A percentile compares a stretch with the other conserved stretches of the same genome.
Conservation (phyloP, 2,888 invertebrate species). For the Hymenopus coronatus region DNA sequence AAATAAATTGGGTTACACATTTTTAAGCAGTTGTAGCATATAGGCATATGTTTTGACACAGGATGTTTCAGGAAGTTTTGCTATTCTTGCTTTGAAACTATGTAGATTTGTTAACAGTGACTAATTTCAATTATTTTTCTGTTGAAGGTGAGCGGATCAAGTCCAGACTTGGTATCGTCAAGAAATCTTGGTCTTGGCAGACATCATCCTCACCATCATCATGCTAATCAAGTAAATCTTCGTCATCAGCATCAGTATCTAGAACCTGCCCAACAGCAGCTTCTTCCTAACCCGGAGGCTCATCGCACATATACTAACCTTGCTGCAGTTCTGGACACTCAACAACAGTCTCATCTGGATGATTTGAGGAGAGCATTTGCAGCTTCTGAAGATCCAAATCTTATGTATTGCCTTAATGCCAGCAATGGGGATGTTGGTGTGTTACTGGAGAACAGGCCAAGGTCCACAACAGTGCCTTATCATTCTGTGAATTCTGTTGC, state of each 20-base stretch:
- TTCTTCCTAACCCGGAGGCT: conserved; percentile 48
- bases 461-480: conserved; percentile 25
- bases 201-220: conserved; percentile 1
- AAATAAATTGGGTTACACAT: too few relatives aligned
- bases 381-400: conserved; percentile 34
- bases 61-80: too few relatives aligned
- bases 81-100: too few relatives aligned
- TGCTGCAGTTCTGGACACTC: conserved; percentile 51
- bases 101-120: too few relatives aligned
- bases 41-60: too few relatives aligned
- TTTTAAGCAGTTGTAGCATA: too few relatives aligned
- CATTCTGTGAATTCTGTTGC: conserved; percentile 19
- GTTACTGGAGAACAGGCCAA: conserved; percentile 17
- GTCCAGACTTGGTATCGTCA: conserved; percentile 74
- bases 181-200: conserved; percentile 51
- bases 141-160: conserved; percentile 57
- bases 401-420: conserved; percentile 38
- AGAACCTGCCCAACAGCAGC: conserved; percentile 20
- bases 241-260: conserved; percentile 28
- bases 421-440: conserved; percentile 30
- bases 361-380: conserved; percentile 36
- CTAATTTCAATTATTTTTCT: neutral
- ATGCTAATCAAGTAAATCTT: conserved; percentile 1
- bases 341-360: conserved; percentile 35
- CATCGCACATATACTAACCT: conserved; percentile 74